A percentile compares a stretch with the other conserved stretches of the same genome.
phyloP scores from a whole-genome alignment of 2,113 vertebrate genomes.

The Pachyramphus minor region DNA sequence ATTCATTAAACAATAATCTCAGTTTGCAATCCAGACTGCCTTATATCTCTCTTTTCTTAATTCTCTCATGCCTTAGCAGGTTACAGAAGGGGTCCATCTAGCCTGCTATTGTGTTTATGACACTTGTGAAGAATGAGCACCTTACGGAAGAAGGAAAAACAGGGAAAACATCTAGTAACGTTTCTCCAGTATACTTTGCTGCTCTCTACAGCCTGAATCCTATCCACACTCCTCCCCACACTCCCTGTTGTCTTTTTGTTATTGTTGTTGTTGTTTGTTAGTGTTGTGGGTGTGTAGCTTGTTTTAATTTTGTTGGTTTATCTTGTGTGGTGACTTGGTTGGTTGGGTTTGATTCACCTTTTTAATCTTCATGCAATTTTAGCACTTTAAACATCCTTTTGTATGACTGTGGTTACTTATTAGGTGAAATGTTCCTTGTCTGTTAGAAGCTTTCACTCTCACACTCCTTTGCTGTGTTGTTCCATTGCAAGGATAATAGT shows the following conservation, averaged over 20 bases:
- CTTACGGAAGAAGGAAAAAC: background rate
- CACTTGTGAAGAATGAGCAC: background rate
- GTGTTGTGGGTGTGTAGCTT: no score
- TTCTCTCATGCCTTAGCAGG: background rate
- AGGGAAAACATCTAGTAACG: background rate
- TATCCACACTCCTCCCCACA: background rate
- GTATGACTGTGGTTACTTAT: background rate
- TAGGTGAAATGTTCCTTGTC: background rate
- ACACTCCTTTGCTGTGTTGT: background rate
- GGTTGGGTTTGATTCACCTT: background rate
- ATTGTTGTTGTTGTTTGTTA: accelerated
- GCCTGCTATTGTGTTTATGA: background rate
- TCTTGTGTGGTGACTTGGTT: background rate
- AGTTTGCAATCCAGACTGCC: background rate
- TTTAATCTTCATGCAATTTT: background rate
- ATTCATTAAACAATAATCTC: background rate
- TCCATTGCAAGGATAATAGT: no score
- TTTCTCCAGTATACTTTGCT: background rate
- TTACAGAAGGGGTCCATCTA: background rate
- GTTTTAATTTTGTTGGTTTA: background rate
- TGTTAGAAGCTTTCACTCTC: background rate
- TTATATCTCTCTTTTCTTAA: background rate
- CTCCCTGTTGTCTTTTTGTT: accelerated
- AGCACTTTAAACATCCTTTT: background rate
- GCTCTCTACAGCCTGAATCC: background rate